Base-by-base conservation (phyloP, 35 echinoderm and acorn worm genomes). In the Eucidaris tribuloides region DNA sequence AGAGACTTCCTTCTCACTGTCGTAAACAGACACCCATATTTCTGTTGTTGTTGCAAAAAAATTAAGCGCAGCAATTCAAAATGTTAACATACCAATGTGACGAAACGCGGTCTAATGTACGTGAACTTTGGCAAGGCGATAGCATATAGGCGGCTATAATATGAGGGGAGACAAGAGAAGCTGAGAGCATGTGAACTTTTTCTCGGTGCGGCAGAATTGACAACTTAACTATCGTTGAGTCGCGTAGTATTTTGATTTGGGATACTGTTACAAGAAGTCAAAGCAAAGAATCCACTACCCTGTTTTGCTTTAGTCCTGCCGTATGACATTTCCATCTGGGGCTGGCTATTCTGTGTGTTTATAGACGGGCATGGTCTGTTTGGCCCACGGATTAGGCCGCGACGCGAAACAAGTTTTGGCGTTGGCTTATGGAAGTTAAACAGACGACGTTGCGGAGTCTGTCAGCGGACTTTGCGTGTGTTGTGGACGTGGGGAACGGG, bases 321-420 rank as follows among this genome's bases (percentile, higher is more conserved):
- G 35, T 74, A 74, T 74, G 68, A 44, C 68, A 74, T 74, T 74
- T 74, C 68, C 68, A 74, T 74, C 68, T 74, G 68, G 38, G 24
- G 68, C 34, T 42, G 68, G n/a, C 68, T 74, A 35, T n/a, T 11
- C 13, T 38, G 35, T 74, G 15, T 74, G 68, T 74, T 74, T 74
- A 74, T 44, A 74, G 68, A 74, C 30, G 68, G 41, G 35, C 68
- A 74, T 25, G 68, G 68, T 74, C 44, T 40, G 68, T 40, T 74
- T 74, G 6, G 36, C 68, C 41, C 41, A 40, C 25, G 35, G 68
- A 74, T 74, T 74, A 44, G 24, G 18, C 30, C n/a, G 9, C 48
- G 9, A n/a, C 48, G n/a, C 48, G 48, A 52, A n/a, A n/a, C 48
- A 52, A 52, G 48, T 11, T 11, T 11, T 9, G n/a, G 48, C 9